Base-by-base conservation (phyloP, 2,797 vertebrate genomes). In the Pitangus sulphuratus region DNA sequence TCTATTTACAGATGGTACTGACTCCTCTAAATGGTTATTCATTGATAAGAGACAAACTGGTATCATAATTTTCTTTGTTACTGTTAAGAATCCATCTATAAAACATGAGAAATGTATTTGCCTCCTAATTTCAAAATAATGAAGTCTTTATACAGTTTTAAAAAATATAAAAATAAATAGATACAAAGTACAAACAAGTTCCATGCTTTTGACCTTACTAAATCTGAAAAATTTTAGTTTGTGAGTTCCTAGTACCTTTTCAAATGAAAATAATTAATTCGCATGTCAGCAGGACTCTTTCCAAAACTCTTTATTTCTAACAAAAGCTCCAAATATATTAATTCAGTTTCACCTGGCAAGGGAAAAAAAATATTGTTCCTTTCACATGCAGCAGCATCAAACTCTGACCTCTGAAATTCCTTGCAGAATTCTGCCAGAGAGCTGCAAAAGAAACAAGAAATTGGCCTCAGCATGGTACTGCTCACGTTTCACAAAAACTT, bases 221-320 rank as follows among this genome's bases (percentile, higher is more conserved):
- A 83, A 83, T 42, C 15, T 33, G 8, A 39, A 61, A 39, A 56
- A 58, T 37, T 47, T 61, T 54, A 35, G 20, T 74, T 81, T 21
- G 0, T 25, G 12, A 31, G 12, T 53, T 71, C 22, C 30, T 50
- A 74, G 17, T 64, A 80, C 9, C 13, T 74, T 56, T 35, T 81
- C 12, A 58, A 65, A 85, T 56, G 20, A 82, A 95, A 90, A 92
- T 1, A 94, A 80, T 78, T 90, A 83, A 96, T 97, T 95, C 75
- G 70, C 15, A 3, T 94, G 13, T 65, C 74, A 91, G 61, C n/a
- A 84, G 45, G 28, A 76, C 44, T 62, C 17, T 51, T 45, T 26
- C 18, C 35, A 26, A 87, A 85, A 94, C 9, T 14, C 42, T 60
- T 84, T 65, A 25, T 18, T 56, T 60, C 47, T 70, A 69, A 66